Conservation (phyloP, 2,797 vertebrate species). For the Saxicola maurus region DNA sequence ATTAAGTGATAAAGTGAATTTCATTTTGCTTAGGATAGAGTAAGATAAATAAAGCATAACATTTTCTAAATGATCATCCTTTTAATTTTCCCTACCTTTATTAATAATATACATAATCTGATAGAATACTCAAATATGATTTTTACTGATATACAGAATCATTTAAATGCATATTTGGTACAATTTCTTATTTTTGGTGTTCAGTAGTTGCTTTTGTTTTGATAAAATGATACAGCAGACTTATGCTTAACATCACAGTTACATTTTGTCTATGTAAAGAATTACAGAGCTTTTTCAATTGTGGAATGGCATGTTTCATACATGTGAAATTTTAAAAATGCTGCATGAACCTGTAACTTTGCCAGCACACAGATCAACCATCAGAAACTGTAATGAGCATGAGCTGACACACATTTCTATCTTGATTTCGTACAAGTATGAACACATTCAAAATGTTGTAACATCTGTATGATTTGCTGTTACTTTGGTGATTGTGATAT, state of each 20-base stretch:
- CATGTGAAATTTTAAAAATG: conserved; percentile 40
- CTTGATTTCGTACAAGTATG: not conserved
- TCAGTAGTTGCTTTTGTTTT: conserved; percentile 53
- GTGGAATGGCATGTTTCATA: conserved; percentile 36
- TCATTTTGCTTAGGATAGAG: not conserved
- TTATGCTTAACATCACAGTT: conserved; percentile 40
- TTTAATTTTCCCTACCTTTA: conserved; percentile 40
- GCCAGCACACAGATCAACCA: conserved; percentile 26
- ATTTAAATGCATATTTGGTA: conserved; percentile 51
- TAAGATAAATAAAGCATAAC: not conserved
- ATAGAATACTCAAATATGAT: not conserved
- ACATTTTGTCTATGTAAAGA: conserved; percentile 55
- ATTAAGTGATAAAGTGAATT: not conserved
- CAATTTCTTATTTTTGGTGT: conserved; percentile 56
- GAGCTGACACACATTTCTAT: not conserved
- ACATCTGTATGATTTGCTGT: not conserved
- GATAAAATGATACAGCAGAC: conserved; percentile 49
- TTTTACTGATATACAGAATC: not conserved
- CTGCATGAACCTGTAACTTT: conserved; percentile 11
- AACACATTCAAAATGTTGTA: conserved; percentile 16
- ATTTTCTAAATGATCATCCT: not conserved
- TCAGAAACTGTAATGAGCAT: conserved; percentile 33
- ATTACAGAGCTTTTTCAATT: conserved; percentile 54
- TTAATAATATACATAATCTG: conserved; percentile 34
- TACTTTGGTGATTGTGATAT: conserved; percentile 52